Evolutionary conservation across 2,888 invertebrate genomes (phyloP), one percentile per base, ranked within the genome.

Genomic region (Tryphoninae sp.): DNA sequence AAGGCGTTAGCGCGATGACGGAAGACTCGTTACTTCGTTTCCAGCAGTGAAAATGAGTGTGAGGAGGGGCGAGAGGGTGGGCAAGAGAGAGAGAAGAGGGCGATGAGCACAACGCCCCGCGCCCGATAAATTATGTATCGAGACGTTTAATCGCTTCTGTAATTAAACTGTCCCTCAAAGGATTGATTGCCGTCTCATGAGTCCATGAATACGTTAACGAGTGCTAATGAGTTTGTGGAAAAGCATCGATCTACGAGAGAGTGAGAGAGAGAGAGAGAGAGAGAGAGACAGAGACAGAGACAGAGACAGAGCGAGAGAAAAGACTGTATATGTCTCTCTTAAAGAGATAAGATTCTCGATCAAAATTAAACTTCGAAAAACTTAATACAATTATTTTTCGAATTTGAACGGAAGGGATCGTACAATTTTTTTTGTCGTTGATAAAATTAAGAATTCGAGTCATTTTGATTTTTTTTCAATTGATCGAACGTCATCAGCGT

Each of bases 121-220:
- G 67, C 77, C 73, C 80, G 80, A 82, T 84, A 78, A 83, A 81
- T 91, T 91, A 90, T 91, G 90, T 89, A 91, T 90, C 91, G 90
- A 90, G 91, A 91, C 90, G 91, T 90, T 92, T 91, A 92, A 92
- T 92, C 91, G 91, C 90, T 89, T 90, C 90, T 90, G 89, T 91
- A 91, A 92, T 92, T 91, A 91, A 91, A 91, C 91, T 91, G 91
- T 91, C 91, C 91, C 90, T 91, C 91, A 91, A 91, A 91, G 91
- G 90, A 91, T 92, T 92, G 91, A 91, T 91, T 91, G 91, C 91
- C 90, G 90, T 91, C 90, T 89, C 89, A 89, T 90, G 89, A 91
- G 89, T 89, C 91, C 88, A 91, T 92, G 91, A 91, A 92, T 92
- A 91, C 90, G 89, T 89, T 91, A 91, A 91, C 89, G 89, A 90